Evolutionary conservation across 2,888 invertebrate genomes (phyloP).

Genomic region (Brachyopa scutellaris): DNA sequence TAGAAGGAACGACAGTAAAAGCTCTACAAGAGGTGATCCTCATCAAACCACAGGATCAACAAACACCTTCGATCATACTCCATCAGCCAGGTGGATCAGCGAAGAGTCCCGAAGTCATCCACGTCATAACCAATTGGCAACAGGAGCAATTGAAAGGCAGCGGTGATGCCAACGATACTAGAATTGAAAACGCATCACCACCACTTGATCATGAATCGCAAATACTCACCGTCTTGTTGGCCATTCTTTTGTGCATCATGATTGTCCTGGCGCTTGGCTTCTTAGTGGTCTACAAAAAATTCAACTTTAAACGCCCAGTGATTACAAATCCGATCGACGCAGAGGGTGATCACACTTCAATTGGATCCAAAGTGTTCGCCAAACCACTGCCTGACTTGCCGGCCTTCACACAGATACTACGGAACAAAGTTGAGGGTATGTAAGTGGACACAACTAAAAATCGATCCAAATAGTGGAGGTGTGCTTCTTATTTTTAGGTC

Average conservation of each 20-base stretch:
- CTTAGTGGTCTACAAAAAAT: conserved; percentile 77
- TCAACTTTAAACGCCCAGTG: conserved; percentile 38
- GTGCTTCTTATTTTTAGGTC: conserved; percentile 65
- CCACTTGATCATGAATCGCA: conserved; percentile 76
- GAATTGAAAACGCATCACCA: conserved; percentile 42
- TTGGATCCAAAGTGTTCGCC: conserved; percentile 55
- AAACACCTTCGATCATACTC: conserved; percentile 79
- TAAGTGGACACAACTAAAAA: conserved; percentile 78
- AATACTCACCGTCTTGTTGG: conserved; percentile 77
- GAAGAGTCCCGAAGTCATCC: conserved; percentile 79
- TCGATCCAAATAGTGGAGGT: neutral
- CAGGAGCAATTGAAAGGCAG: conserved; percentile 62
- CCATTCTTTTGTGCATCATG: conserved; percentile 78
- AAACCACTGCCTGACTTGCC: conserved; percentile 80
- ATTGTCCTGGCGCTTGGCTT: conserved; percentile 77
- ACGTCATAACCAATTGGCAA: conserved; percentile 79
- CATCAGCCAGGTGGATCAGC: conserved; percentile 77
- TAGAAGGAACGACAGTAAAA: conserved; percentile 75
- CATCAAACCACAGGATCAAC: conserved; percentile 78
- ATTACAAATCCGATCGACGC: neutral
- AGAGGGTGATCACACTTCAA: conserved; percentile 28
- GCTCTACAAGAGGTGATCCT: conserved; percentile 79
- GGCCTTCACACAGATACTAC: conserved; percentile 76
- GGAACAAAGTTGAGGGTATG: conserved; percentile 80
- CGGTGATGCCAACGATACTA: conserved; percentile 45